These are phyloP conservation scores for Chloroclysta siterata DNA, from an alignment of 2,888 invertebrate species.

Conservation along the genomic window DNA sequence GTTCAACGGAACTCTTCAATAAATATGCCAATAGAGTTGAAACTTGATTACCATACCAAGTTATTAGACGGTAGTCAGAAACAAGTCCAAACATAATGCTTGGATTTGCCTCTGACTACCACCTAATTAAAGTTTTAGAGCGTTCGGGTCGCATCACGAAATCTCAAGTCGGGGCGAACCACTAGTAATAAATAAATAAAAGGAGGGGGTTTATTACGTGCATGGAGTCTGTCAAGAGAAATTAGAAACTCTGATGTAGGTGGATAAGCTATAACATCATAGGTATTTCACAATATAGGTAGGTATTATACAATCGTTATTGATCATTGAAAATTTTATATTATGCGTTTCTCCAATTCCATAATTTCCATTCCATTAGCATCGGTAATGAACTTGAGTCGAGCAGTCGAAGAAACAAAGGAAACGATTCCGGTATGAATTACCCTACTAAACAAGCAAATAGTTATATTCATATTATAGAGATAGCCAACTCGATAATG, in stretches of 20 bases:
- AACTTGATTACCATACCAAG: too few relatives aligned
- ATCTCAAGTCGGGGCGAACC: too few relatives aligned
- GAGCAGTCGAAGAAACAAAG: slow-evolving; percentile 29
- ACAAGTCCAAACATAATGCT: too few relatives aligned
- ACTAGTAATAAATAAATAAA: background rate
- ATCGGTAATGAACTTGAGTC: slow-evolving; percentile 29
- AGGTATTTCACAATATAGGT: slow-evolving; percentile 4
- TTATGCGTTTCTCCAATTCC: slow-evolving; percentile 15
- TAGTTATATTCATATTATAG: too few relatives aligned
- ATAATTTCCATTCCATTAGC: slow-evolving; percentile 26
- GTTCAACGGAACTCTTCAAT: too few relatives aligned
- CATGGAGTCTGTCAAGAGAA: background rate
- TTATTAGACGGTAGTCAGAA: too few relatives aligned
- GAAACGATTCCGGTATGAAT: slow-evolving; percentile 31
- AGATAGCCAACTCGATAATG: slow-evolving; percentile 20
- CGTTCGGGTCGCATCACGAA: too few relatives aligned
- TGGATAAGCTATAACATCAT: background rate
- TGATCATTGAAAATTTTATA: slow-evolving; percentile 1
- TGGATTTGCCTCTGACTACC: too few relatives aligned
- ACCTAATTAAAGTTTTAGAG: too few relatives aligned
- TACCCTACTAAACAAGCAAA: slow-evolving; percentile 31
- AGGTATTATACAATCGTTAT: background rate
- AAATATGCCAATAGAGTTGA: too few relatives aligned
- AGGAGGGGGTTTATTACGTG: background rate
- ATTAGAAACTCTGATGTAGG: background rate